phyloP scores from a whole-genome alignment of 2,797 vertebrate genomes.

The Sphenopsis melanotis region DNA sequence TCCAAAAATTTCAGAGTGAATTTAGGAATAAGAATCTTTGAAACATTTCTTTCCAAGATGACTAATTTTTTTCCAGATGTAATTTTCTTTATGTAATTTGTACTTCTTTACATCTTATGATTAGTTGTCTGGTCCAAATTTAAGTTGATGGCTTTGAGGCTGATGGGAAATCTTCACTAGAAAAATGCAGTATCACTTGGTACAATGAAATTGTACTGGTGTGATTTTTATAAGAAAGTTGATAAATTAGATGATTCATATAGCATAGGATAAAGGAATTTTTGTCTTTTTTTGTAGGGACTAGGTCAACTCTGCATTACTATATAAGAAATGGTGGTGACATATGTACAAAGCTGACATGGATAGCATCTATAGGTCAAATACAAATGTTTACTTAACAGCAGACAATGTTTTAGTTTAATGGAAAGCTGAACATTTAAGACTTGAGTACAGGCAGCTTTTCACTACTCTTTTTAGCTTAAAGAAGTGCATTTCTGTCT shows the following conservation, averaged over 20 bases:
- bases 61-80: neutral
- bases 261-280: neutral
- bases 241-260: neutral
- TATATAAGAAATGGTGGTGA: neutral
- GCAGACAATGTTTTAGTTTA: neutral
- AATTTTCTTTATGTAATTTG: neutral
- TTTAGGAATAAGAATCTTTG: neutral
- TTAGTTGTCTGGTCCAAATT: neutral
- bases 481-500: neutral
- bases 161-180: neutral
- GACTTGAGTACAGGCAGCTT: neutral
- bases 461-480: neutral
- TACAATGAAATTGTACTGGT: neutral
- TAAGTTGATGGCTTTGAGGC: neutral
- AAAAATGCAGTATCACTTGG: neutral
- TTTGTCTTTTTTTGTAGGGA: neutral
- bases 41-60: neutral
- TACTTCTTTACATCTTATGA: neutral
- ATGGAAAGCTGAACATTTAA: neutral
- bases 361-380: neutral
- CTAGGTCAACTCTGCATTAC: neutral
- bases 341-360: neutral
- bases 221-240: neutral
- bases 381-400: neutral
- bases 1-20: neutral